Conservation (phyloP, 1,140 invertebrate genomes). For the Akabosia matsudoensis region DNA sequence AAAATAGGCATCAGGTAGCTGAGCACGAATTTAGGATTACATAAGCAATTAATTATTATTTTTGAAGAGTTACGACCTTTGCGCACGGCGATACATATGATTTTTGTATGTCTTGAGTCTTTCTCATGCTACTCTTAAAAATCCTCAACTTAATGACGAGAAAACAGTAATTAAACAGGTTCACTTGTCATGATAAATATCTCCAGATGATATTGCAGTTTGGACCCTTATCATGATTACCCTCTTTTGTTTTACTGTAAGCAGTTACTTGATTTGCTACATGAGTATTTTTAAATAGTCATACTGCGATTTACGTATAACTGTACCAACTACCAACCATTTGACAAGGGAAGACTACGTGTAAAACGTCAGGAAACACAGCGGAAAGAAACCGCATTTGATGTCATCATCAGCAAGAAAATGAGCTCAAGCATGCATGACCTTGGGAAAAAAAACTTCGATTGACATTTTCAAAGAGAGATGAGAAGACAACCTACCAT, state of each 20-base stretch:
- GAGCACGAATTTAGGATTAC: too few relatives aligned
- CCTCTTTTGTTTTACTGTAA: neutral
- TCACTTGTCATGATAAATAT: slow-evolving; percentile 1
- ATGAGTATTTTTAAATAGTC: neutral
- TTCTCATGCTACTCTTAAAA: too few relatives aligned
- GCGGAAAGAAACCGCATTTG: neutral
- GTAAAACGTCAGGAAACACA: neutral
- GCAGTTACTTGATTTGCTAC: neutral
- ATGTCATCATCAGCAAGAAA: neutral
- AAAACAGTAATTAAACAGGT: neutral
- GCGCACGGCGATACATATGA: too few relatives aligned
- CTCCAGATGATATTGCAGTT: slow-evolving; percentile 12
- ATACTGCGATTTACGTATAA: neutral
- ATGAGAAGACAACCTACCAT: neutral
- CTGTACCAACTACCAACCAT: neutral
- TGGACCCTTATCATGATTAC: neutral
- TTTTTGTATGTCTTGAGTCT: too few relatives aligned
- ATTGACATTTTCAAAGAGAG: neutral
- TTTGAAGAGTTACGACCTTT: too few relatives aligned
- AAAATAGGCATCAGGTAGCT: too few relatives aligned
- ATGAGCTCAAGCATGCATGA: slow-evolving; percentile 8
- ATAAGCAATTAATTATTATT: too few relatives aligned
- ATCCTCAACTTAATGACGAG: too few relatives aligned
- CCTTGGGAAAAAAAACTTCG: slow-evolving; percentile 15
- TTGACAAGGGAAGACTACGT: neutral